These are phyloP conservation scores for Crocidura indochinensis DNA, from an alignment of 2,797 vertebrate genomes.

Conservation along the genomic window DNA sequence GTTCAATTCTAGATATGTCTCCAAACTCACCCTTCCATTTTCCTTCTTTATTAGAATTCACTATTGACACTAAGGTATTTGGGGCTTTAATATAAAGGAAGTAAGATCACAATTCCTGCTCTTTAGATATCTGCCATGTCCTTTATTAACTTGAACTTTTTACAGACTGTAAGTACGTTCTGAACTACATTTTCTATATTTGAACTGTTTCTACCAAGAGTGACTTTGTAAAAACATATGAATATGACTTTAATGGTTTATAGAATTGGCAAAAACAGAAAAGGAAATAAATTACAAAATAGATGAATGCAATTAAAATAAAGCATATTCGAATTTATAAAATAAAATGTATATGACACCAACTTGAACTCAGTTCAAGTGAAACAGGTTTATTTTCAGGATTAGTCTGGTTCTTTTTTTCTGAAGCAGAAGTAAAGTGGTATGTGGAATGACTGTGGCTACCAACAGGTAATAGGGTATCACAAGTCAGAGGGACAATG, in stretches of 20 bases:
- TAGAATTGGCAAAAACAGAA: constrained; percentile 12
- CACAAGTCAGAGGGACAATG: neutral
- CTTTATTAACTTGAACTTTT: neutral
- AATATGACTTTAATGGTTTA: neutral
- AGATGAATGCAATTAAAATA: no score
- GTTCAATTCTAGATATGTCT: neutral
- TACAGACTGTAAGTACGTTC: neutral
- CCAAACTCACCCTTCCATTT: neutral
- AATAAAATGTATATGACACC: neutral
- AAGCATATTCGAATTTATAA: no score
- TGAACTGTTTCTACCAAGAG: neutral
- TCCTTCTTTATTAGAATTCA: neutral
- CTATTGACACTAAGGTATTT: neutral
- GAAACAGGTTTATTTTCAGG: constrained; percentile 3
- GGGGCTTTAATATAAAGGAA: neutral
- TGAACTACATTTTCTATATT: neutral
- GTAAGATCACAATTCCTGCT: neutral
- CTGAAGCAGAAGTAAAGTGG: neutral
- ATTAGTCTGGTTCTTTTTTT: neutral
- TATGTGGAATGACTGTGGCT: neutral
- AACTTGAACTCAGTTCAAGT: neutral
- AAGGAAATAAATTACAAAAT: no score
- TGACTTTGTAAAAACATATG: constrained; percentile 21
- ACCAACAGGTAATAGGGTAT: neutral
- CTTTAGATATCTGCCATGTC: neutral